Base-by-base conservation (phyloP, 2,888 invertebrate species). In the Holacanthella duospinosa region DNA sequence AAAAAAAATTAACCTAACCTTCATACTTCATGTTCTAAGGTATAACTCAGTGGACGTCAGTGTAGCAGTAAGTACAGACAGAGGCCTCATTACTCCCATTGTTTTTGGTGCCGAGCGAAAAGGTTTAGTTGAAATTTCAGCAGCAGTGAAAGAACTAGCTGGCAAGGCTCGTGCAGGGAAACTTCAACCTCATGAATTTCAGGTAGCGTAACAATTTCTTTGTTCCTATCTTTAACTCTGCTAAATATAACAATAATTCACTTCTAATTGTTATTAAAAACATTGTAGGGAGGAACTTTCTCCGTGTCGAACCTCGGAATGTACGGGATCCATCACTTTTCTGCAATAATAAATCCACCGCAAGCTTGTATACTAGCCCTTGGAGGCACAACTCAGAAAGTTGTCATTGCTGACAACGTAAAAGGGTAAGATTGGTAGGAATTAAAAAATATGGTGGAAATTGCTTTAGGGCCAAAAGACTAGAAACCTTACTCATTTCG, bases 1-100 rank as follows among this genome's bases (percentile, higher is more conserved):
- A 4, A 16, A 19, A 24, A 25, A 28, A 1, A 29, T 28, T 21
- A 12, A 19, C 27, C 19, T 55, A 28, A 55, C 4, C 21, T 6
- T n/a, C n/a, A 53, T 9, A 25, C 48, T 16, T 48, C 21, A 48
- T 48, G 6, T 48, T 77, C 77, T n/a, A 75, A 91, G 91, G 75
- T 93, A 86, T 76, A 85, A 86, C 58, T 86, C 87, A 74, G 96
- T 96, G 12, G 99, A 99, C 77, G 88, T 99, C 1, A 92, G 90
- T 74, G 91, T 99, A 64, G 97, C 99, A 1, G 99, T 99, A 3
- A 91, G 93, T 65, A 97, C 97, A 0, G 91, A 93, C 2, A 83
- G 84, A 67, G 99, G 99, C 0, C 82, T 99, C 12, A 95, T 99
- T 66, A 99, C 99, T 1, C 99, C 99, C 1, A 97, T 99, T 71